Base-by-base conservation (phyloP, 2,113 vertebrate species). In the Synodontis membranacea region DNA sequence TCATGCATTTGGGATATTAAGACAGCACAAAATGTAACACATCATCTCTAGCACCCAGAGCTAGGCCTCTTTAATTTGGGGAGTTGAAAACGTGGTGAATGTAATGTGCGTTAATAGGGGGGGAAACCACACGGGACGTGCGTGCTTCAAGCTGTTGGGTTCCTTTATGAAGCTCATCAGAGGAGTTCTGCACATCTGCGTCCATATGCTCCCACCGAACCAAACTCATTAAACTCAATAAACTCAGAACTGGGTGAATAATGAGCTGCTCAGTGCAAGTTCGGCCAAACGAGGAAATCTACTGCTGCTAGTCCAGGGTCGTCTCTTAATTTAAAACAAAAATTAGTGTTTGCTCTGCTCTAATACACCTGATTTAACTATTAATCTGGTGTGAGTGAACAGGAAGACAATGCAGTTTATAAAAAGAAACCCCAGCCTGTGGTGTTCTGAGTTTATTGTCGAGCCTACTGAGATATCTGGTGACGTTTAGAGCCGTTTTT, bases 151-250 rank as follows among this genome's bases (percentile, higher is more conserved):
- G 75, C 84, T 85, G 84, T 66, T 85, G 75, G 84, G 84, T 66
- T 76, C 75, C 46, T 85, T 85, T 85, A 85, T 85, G 75, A 80
- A 52, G 58, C 84, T 85, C 84, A 85, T 80, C 75, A 85, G 75
- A 80, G 84, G 72, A 80, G 84, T 52, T 85, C 42, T 64, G 58
- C 75, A 76, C 54, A 80, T 80, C 83, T 84, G 83, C 66, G 52
- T 56, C 83, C 83, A 84, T 84, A 72, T 84, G 83, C 83, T 75
- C 64, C 48, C 66, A 52, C 82, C 42, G 44, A 70, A 83, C 82
- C 64, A 28, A 72, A 83, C 82, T 84, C 83, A 84, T 84, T 84
- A 84, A 84, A 75, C 83, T 84, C 50, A 84, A 58, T 84, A 44
- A 74, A 75, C 68, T 84, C 66, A 84, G 66, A 56, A 75, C 48